These are phyloP conservation scores for Pachypsylla venusta DNA, from an alignment of 1,140 invertebrate species.

Conservation along the genomic window DNA sequence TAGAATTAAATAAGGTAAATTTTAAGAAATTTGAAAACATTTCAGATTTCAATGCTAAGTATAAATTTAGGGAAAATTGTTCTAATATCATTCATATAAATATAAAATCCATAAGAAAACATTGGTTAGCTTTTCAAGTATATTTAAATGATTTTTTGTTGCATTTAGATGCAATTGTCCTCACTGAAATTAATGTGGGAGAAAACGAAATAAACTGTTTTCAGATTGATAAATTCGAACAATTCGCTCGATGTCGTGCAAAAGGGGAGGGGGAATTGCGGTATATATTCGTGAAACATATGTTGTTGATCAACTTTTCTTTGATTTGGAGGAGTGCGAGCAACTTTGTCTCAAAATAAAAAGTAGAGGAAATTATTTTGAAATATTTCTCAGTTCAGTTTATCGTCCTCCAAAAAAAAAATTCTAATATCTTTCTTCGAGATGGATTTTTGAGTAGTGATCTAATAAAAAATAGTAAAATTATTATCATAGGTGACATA, in stretches of 20 bases:
- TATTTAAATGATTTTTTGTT: background rate
- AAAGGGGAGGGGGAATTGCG: background rate
- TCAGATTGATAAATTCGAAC: background rate
- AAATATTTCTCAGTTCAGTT: background rate
- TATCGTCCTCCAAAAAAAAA: background rate
- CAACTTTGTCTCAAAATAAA: background rate
- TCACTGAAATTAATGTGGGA: background rate
- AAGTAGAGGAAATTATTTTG: background rate
- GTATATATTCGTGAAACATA: background rate
- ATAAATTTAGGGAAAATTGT: background rate
- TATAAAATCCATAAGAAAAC: background rate
- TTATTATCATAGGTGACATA: background rate
- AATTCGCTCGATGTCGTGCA: background rate
- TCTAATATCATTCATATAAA: background rate
- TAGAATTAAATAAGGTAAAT: background rate
- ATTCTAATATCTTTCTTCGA: background rate
- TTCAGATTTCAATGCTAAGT: background rate
- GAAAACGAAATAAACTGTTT: background rate
- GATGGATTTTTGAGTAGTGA: background rate
- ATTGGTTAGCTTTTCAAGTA: background rate
- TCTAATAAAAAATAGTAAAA: background rate
- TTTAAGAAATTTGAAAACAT: background rate
- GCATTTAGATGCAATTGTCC: background rate
- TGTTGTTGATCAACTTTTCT: background rate
- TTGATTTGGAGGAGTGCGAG: background rate